Evolutionary conservation across 2,113 vertebrate species (phyloP).

Genomic region (Xiphias gladius): DNA sequence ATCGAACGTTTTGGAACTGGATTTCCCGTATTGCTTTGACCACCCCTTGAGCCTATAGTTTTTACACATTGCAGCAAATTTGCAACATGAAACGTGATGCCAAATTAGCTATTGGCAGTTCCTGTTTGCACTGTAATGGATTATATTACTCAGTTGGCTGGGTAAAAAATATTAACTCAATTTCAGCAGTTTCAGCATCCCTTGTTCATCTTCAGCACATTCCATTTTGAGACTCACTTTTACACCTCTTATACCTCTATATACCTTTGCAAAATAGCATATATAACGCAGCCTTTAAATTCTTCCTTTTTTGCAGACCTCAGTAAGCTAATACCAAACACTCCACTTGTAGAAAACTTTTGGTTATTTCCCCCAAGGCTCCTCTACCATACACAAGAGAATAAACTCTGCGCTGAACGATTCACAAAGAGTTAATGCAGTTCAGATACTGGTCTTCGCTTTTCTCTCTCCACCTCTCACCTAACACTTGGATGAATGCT

Average conservation of each 20-base stretch:
- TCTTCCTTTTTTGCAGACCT: background rate
- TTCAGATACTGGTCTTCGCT: slow-evolving; percentile 37
- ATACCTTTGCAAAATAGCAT: background rate
- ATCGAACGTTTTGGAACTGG: too few species aligned
- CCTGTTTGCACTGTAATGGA: too few species aligned
- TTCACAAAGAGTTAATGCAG: slow-evolving; percentile 50
- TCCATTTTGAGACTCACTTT: slow-evolving; percentile 4
- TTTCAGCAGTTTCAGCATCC: background rate
- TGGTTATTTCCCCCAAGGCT: slow-evolving; percentile 60
- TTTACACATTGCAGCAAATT: background rate
- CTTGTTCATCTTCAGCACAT: background rate
- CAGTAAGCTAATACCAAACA: slow-evolving; percentile 21
- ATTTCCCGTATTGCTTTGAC: too few species aligned
- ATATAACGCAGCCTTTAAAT: slow-evolving; percentile 13
- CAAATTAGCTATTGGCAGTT: background rate
- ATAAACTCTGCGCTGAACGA: slow-evolving; percentile 50
- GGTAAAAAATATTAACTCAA: too few species aligned
- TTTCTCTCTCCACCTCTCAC: slow-evolving; percentile 36
- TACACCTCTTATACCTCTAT: background rate
- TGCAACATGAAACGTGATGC: background rate
- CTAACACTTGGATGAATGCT: slow-evolving; percentile 15
- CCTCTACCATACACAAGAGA: slow-evolving; percentile 49
- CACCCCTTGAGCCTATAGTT: background rate
- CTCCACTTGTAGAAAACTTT: slow-evolving; percentile 33
- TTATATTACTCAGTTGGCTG: too few species aligned